Evolutionary conservation across 2,113 vertebrate species (phyloP).

Genomic region (Phasianus colchicus): DNA sequence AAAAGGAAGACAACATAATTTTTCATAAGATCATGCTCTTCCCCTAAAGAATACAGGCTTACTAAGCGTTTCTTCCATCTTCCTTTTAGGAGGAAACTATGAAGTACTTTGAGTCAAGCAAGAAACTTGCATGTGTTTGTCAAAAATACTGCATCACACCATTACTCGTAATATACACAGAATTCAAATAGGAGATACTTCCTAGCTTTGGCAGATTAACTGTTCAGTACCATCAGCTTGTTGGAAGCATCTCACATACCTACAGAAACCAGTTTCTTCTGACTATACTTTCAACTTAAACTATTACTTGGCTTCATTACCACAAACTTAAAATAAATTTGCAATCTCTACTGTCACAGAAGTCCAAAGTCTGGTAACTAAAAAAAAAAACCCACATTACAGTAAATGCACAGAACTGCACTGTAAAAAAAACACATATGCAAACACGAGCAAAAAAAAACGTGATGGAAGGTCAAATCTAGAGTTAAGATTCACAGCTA

Average conservation of each 20-base stretch:
- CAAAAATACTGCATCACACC: neutral
- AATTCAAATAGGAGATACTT: neutral
- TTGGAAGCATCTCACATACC: rapidly evolving
- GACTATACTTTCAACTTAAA: neutral
- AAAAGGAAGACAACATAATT: neutral
- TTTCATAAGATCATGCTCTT: rapidly evolving
- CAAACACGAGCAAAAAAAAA: neutral
- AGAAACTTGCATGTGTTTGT: neutral
- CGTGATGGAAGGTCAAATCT: neutral
- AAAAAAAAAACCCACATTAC: neutral
- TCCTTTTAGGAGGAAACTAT: neutral
- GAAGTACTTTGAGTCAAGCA: neutral
- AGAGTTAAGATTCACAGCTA: neutral
- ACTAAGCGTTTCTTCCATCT: rapidly evolving
- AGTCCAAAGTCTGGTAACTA: neutral
- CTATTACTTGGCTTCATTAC: neutral
- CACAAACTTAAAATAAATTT: neutral
- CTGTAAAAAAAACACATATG: neutral
- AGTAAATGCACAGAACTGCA: neutral
- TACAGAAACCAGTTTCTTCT: neutral
- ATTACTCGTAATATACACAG: neutral
- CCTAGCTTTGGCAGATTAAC: neutral
- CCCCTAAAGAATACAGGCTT: neutral
- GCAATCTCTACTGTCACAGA: neutral
- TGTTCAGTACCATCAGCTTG: neutral